Percentiles rank a stretch among this genome's conserved stretches.
Evolutionary conservation across 2,113 vertebrate species (phyloP).

Genomic region (Mus musculus): GRCm39 chr12:45586501-45587000

Average conservation of each 20-base stretch:
- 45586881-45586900: slow-evolving; percentile 37
- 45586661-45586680: not conserved
- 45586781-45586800: not conserved
- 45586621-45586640: not conserved
- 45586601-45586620: not conserved
- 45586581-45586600: not conserved
- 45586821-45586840: slow-evolving; percentile 55
- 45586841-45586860: not conserved
- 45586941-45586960: not conserved
- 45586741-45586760: not conserved
- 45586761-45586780: not conserved
- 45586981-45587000: slow-evolving; percentile 20
- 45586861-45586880: not conserved
- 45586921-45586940: not conserved
- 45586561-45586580: not conserved
- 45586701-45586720: not conserved
- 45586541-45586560: not conserved
- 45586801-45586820: not conserved
- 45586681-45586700: not conserved
- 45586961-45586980: not conserved
- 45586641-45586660: not conserved
- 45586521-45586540: not conserved
- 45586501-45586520: not conserved
- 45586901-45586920: not conserved
- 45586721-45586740: not conserved